Conservation (phyloP, 2,888 invertebrate species). For the Uropetala carovei region DNA sequence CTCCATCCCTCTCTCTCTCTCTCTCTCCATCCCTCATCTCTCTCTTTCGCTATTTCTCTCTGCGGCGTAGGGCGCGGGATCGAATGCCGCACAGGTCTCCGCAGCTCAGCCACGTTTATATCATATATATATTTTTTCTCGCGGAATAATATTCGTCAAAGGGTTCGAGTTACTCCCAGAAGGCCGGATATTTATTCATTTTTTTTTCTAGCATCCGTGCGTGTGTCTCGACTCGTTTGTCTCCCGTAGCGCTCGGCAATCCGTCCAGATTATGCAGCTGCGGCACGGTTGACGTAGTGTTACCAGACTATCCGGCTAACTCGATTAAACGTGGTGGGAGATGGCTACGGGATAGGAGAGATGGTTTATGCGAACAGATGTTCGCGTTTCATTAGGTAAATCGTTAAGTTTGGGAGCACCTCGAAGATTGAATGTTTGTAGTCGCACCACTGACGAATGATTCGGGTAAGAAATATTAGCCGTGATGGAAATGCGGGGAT, state of each 20-base stretch:
- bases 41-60: not conserved
- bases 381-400: not conserved
- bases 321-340: not conserved
- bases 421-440: not conserved
- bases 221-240: not conserved
- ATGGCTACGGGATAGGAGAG: not conserved
- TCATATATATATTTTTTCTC: not conserved
- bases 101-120: not conserved
- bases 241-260: not conserved
- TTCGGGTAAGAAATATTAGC: not conserved
- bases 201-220: not conserved
- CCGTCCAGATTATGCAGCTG: constrained; percentile 7
- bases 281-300: not conserved
- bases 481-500: not conserved
- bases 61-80: not conserved
- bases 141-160: not conserved
- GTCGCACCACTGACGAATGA: not conserved
- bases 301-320: not conserved
- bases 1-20: too few relatives aligned
- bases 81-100: not conserved
- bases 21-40: too few relatives aligned
- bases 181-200: not conserved
- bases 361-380: not conserved
- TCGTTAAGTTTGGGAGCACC: not conserved
- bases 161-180: not conserved